These are phyloP conservation scores for Mastomys natalensis DNA, from an alignment of 2,113 vertebrate genomes.

Conservation along the genomic window DNA sequence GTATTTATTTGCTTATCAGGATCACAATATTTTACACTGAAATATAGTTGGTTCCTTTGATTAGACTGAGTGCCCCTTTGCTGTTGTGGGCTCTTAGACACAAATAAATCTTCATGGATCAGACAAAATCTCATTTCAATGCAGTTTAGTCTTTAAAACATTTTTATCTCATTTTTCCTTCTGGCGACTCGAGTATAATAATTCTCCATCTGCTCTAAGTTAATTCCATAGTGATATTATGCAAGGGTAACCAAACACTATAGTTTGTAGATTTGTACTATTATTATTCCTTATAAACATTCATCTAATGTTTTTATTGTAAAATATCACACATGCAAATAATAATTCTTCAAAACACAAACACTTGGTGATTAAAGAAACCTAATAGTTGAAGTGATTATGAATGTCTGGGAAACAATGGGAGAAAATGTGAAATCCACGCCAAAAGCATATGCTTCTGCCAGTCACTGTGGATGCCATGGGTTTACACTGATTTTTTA, in stretches of 20 bases:
- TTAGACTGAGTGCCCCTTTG: not conserved
- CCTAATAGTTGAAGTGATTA: not conserved
- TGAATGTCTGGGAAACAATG: not conserved
- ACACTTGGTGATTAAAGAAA: not conserved
- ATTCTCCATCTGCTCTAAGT: not conserved
- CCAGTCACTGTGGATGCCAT: not conserved
- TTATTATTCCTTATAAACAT: not conserved
- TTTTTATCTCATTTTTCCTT: not conserved
- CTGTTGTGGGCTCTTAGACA: not conserved
- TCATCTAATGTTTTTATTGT: not conserved
- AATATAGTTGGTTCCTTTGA: not conserved
- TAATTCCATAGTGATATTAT: not conserved
- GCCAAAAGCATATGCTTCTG: not conserved
- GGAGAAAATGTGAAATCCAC: not conserved
- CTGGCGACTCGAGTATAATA: not conserved
- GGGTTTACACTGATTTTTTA: not conserved
- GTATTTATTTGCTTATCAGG: not conserved
- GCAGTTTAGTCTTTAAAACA: not conserved
- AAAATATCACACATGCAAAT: not conserved
- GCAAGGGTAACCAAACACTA: not conserved
- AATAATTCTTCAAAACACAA: constrained; percentile 16
- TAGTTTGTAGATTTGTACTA: not conserved
- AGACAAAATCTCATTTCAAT: not conserved
- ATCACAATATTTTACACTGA: not conserved
- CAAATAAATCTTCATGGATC: not conserved